Base-by-base conservation (phyloP, 2,113 vertebrate species). In the Lates calcarifer region DNA sequence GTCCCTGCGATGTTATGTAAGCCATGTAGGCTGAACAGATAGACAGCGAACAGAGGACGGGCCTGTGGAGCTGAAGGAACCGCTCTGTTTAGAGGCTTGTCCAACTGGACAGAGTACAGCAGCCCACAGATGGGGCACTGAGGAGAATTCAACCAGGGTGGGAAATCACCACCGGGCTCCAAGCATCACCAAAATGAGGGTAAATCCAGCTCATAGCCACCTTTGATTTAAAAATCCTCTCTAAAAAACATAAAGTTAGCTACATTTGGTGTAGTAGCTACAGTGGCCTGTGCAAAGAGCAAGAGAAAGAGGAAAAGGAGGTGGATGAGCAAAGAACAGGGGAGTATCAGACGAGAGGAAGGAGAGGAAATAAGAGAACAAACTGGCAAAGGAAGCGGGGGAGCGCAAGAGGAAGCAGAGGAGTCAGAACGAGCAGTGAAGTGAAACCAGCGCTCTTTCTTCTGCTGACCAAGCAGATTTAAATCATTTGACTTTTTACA, bases 1-100 rank as follows among this genome's bases (percentile, higher is more conserved):
- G 83, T 87, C 83, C 80, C 81, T 47, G 79, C n/a, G 22, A 51
- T 26, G 73, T 92, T 93, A 91, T 17, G 82, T 89, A 93, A 93
- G 73, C 64, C 61, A 37, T 41, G 85, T 79, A 73, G 90, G 83
- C 86, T 5, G 86, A 80, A 72, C 72, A 88, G 74, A 88, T 49
- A 82, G 77, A 87, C 81, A 35, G 83, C 7, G 9, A 85, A 87
- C 83, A 91, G 89, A 90, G 82, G 73, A 68, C 63, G 3, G 82
- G 87, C 69, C 83, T 91, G 87, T 89, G 78, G 61, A 83, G 79
- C 88, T 90, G 87, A 88, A 88, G 91, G 82, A 74, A 76, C 75
- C 24, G 61, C 83, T 43, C 89, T 90, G 91, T 91, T 90, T 49
- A 75, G 62, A 90, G 83, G 60, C 85, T 39, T 5, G 86, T 87